Evolutionary conservation across 2,888 invertebrate species (phyloP).

Genomic region (Theretra japonica): DNA sequence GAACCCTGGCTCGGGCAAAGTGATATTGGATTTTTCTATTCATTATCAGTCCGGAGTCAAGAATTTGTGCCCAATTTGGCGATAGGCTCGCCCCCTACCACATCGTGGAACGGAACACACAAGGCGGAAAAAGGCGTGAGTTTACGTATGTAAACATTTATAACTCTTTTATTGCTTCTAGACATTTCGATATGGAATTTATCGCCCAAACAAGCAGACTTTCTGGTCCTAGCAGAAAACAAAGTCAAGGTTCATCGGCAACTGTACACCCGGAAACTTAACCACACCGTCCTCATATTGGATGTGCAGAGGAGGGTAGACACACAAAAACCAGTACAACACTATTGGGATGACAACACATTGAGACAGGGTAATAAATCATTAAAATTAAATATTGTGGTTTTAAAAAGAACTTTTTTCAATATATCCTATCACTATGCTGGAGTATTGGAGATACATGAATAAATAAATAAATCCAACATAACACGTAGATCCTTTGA

Average conservation of each 20-base stretch:
- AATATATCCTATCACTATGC: not conserved
- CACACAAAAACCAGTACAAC: conserved; percentile 31
- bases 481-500: too few species aligned
- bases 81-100: too few species aligned
- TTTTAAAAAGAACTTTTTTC: not conserved
- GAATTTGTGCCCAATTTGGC: too few species aligned
- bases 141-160: too few species aligned
- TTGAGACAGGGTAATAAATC: conserved; percentile 49
- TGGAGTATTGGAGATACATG: too few species aligned
- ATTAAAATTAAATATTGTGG: conserved; percentile 21
- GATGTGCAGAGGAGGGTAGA: conserved; percentile 53
- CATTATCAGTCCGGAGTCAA: too few species aligned
- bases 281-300: conserved; percentile 49
- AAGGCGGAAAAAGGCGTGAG: too few species aligned
- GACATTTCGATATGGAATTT: conserved; percentile 56
- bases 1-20: too few species aligned
- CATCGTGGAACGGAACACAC: too few species aligned
- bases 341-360: conserved; percentile 47
- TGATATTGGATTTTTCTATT: too few species aligned
- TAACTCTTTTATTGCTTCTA: conserved; percentile 28
- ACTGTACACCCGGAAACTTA: conserved; percentile 41
- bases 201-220: conserved; percentile 46
- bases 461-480: too few species aligned
- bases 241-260: conserved; percentile 45
- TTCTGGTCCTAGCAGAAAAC: conserved; percentile 45